phyloP scores from a whole-genome alignment of 2,888 invertebrate genomes.

The Caenorhabditis plicata region DNA sequence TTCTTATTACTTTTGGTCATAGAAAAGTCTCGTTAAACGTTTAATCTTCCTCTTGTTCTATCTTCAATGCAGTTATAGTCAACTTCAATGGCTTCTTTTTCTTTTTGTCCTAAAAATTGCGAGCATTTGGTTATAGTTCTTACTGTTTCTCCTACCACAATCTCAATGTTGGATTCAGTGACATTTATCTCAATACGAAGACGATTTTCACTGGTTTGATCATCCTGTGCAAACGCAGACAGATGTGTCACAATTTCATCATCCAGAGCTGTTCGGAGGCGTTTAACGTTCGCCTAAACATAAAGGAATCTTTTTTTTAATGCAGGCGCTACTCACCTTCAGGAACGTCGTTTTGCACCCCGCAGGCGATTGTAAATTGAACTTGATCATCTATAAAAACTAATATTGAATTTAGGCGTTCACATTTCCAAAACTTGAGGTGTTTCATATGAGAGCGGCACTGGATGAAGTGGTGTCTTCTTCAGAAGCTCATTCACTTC shows the following conservation, averaged over 20 bases:
- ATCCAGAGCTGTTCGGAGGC: constrained; percentile 32
- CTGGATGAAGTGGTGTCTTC: constrained; percentile 5
- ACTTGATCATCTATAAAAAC: too few species aligned
- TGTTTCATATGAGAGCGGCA: too few species aligned
- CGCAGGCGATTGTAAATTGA: too few species aligned
- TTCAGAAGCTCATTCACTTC: constrained; percentile 19
- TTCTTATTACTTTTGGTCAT: too few species aligned
- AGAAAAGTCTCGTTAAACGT: too few species aligned
- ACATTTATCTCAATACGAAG: constrained; percentile 36
- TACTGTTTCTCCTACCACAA: constrained; percentile 28
- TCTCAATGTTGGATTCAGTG: constrained; percentile 42
- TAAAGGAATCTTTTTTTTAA: too few species aligned
- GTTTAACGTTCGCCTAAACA: constrained; percentile 24
- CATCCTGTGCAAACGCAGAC: constrained; percentile 47
- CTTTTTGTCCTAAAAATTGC: constrained; percentile 35
- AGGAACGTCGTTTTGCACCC: too few species aligned
- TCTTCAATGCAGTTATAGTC: constrained; percentile 29
- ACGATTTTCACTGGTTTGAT: constrained; percentile 40
- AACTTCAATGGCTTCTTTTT: constrained; percentile 48
- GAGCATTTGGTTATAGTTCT: background rate
- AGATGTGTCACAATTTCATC: constrained; percentile 55
- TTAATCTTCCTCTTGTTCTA: constrained; percentile 48
- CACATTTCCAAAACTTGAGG: too few species aligned
- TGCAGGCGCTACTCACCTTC: too few species aligned
- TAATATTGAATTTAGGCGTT: too few species aligned